These are phyloP conservation scores for Leptobrachium leishanense DNA, from an alignment of 2,113 vertebrate genomes.

Conservation along the genomic window DNA sequence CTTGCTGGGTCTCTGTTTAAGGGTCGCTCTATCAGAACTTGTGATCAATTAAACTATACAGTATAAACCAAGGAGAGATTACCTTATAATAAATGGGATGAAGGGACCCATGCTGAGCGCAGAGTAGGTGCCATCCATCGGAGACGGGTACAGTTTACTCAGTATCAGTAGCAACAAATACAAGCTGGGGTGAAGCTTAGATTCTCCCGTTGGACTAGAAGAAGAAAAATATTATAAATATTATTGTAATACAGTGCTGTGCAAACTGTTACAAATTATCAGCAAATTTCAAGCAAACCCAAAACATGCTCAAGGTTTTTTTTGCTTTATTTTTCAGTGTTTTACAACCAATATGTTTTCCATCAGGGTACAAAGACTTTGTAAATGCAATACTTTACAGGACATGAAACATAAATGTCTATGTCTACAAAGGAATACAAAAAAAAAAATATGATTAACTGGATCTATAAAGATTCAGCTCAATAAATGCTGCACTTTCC, in stretches of 20 bases:
- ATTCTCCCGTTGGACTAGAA: conserved; percentile 61
- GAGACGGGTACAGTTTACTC: conserved; percentile 89
- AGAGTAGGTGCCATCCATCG: conserved; percentile 87
- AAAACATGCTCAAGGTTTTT: neutral
- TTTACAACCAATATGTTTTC: neutral
- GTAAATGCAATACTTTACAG: too few relatives aligned
- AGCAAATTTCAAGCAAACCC: neutral
- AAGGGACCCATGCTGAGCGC: conserved; percentile 84
- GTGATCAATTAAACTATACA: too few relatives aligned
- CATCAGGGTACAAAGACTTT: too few relatives aligned
- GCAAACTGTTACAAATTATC: too few relatives aligned
- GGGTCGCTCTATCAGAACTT: too few relatives aligned
- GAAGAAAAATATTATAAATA: neutral
- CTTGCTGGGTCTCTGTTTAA: too few relatives aligned
- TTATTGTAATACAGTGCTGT: neutral
- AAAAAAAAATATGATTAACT: too few relatives aligned
- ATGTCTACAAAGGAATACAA: too few relatives aligned
- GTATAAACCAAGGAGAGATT: conserved; percentile 17
- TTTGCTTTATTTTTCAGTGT: neutral
- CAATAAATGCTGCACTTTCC: too few relatives aligned
- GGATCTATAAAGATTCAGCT: too few relatives aligned
- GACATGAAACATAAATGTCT: too few relatives aligned
- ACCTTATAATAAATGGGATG: conserved; percentile 89
- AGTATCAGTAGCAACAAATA: conserved; percentile 89
- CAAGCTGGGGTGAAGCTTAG: conserved; percentile 84